These are phyloP conservation scores for Polia nebulosa DNA, from an alignment of 2,888 invertebrate species.

Conservation along the genomic window DNA sequence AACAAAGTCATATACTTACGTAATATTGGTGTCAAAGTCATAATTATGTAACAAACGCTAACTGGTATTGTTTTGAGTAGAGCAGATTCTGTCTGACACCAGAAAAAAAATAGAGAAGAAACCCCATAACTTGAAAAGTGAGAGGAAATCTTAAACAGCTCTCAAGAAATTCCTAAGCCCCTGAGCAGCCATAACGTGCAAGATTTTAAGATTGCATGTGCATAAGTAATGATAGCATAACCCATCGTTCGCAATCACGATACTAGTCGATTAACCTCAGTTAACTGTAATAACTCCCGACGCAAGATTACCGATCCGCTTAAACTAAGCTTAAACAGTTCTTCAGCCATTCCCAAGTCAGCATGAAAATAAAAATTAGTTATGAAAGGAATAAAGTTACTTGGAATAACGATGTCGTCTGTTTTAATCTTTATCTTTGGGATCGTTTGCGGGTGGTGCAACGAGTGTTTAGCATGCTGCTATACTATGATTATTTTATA, in stretches of 20 bases:
- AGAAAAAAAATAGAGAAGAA: not conserved
- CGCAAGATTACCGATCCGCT: constrained; percentile 47
- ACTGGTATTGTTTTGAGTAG: not conserved
- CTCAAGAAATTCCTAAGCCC: constrained; percentile 3
- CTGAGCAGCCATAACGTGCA: constrained; percentile 33
- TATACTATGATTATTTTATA: constrained; percentile 43
- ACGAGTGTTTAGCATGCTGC: constrained; percentile 56
- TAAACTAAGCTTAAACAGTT: constrained; percentile 49
- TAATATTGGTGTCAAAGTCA: no score
- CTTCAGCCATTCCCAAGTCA: constrained; percentile 53
- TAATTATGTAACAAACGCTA: not conserved
- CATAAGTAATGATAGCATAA: constrained; percentile 41
- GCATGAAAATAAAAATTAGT: constrained; percentile 55
- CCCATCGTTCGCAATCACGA: constrained; percentile 53
- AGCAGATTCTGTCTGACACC: not conserved
- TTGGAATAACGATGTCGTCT: constrained; percentile 38
- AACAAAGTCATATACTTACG: no score
- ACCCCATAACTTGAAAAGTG: not conserved
- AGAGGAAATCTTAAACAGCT: not conserved
- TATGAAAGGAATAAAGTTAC: constrained; percentile 61
- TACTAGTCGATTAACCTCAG: constrained; percentile 49
- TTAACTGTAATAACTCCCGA: constrained; percentile 43
- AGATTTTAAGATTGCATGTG: constrained; percentile 56
- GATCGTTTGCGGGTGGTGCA: constrained; percentile 38
- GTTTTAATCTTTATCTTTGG: constrained; percentile 51